Percentiles rank a stretch among this genome's conserved stretches.
phyloP scores from a whole-genome alignment of 2,113 vertebrate species.

The Pollimyrus isidori region DNA sequence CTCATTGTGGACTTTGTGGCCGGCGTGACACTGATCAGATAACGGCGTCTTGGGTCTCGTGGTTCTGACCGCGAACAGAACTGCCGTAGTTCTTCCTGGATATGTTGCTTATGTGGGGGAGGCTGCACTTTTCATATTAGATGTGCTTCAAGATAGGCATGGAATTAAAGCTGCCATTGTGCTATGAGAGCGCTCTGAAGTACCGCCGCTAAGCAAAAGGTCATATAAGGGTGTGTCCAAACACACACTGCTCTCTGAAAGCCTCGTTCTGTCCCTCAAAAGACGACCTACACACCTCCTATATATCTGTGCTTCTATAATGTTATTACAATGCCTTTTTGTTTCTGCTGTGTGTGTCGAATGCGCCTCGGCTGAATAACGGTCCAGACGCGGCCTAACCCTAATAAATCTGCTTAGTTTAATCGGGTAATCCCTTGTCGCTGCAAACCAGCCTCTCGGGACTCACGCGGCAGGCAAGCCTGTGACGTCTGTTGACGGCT shows the following conservation, averaged over 20 bases:
- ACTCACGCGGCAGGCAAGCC: not conserved
- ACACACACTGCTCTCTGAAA: conserved; percentile 19
- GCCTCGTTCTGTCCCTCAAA: not conserved
- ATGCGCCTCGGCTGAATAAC: not conserved
- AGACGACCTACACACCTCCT: not conserved
- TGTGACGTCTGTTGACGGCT: not conserved
- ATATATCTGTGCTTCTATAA: not conserved
- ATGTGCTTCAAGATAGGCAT: not conserved
- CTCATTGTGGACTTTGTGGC: not conserved
- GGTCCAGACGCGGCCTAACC: not conserved
- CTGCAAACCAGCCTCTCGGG: not conserved
- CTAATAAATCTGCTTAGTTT: conserved; percentile 5
- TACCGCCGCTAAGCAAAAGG: not conserved
- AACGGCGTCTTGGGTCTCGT: not conserved
- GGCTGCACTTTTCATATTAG: not conserved
- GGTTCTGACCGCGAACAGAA: not conserved
- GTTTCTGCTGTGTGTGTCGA: not conserved
- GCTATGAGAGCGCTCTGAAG: not conserved
- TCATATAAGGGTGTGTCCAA: not conserved
- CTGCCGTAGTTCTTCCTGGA: not conserved
- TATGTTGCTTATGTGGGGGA: not conserved
- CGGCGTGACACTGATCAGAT: not conserved
- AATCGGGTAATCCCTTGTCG: conserved; percentile 4
- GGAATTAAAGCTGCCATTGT: not conserved
- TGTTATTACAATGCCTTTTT: not conserved